phyloP scores from a whole-genome alignment of 2,888 invertebrate genomes.

The Agrochola lychnidis region DNA sequence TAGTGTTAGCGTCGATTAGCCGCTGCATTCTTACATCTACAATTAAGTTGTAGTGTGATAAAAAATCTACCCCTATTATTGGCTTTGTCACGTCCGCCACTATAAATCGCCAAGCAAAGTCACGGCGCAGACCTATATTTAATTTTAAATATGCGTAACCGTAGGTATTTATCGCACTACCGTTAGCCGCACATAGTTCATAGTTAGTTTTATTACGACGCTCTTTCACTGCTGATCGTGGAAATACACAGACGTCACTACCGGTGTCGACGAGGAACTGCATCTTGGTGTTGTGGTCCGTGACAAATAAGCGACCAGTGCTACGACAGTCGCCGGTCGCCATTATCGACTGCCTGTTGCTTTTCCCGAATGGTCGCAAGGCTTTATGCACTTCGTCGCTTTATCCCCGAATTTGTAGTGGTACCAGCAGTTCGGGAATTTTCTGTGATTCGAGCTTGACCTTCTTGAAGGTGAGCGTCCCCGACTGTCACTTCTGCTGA shows the following conservation, averaged over 20 bases:
- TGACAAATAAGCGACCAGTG: conserved; percentile 22
- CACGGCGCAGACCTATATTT: neutral
- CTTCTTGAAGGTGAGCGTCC: neutral
- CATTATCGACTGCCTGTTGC: neutral
- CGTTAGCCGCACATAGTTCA: neutral
- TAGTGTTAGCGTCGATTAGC: neutral
- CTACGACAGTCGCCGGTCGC: conserved; percentile 19
- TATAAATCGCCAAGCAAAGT: neutral
- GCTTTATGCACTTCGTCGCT: neutral
- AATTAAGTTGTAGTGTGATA: neutral
- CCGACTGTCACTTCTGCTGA: too few relatives aligned
- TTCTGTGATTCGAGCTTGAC: conserved; percentile 7
- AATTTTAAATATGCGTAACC: neutral
- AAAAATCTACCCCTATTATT: neutral
- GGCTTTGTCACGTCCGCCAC: neutral
- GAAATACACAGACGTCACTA: neutral
- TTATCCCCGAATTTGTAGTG: conserved; percentile 10
- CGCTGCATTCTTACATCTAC: neutral
- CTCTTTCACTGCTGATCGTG: neutral
- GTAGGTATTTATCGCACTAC: neutral
- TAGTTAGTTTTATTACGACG: neutral
- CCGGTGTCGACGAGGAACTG: conserved; percentile 10
- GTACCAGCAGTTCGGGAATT: neutral
- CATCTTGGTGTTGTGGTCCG: conserved; percentile 1
- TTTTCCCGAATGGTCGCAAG: too few relatives aligned